Conservation (phyloP, 2,888 invertebrate species). For the Meloe dianella region DNA sequence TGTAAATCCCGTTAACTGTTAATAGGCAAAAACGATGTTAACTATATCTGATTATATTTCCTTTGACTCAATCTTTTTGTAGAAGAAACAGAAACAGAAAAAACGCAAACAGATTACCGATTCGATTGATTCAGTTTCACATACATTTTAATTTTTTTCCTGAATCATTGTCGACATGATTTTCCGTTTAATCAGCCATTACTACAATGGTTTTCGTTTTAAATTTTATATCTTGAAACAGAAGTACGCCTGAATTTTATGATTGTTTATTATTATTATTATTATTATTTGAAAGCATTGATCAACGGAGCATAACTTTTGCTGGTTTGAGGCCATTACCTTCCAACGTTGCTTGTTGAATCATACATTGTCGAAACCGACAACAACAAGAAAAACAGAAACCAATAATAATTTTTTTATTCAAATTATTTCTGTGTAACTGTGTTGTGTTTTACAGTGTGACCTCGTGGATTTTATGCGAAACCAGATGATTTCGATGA, state of each 20-base stretch:
- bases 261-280: constrained; percentile 2
- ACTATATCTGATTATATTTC: neutral
- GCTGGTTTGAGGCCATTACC: constrained; percentile 7
- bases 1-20: constrained; percentile 29
- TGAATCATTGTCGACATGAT: too few relatives aligned
- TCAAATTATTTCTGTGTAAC: constrained; percentile 2
- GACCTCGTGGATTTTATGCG: neutral
- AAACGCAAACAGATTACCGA: too few relatives aligned
- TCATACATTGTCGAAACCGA: neutral
- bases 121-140: too few relatives aligned
- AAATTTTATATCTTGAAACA: neutral
- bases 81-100: too few relatives aligned
- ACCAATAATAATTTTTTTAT: neutral
- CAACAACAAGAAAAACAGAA: neutral
- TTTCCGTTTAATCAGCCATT: constrained; percentile 2
- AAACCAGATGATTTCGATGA: neutral
- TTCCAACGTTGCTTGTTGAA: neutral
- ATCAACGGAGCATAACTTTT: constrained; percentile 8
- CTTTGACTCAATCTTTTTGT: neutral
- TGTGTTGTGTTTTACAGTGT: constrained; percentile 1
- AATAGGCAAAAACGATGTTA: constrained; percentile 27
- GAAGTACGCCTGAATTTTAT: constrained; percentile 8
- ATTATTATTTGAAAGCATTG: constrained; percentile 10
- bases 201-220: neutral
- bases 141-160: too few relatives aligned